Evolutionary conservation across 92 coral and sea anemone genomes (phyloP).

Genomic region (Zoanthus solanderi): DNA sequence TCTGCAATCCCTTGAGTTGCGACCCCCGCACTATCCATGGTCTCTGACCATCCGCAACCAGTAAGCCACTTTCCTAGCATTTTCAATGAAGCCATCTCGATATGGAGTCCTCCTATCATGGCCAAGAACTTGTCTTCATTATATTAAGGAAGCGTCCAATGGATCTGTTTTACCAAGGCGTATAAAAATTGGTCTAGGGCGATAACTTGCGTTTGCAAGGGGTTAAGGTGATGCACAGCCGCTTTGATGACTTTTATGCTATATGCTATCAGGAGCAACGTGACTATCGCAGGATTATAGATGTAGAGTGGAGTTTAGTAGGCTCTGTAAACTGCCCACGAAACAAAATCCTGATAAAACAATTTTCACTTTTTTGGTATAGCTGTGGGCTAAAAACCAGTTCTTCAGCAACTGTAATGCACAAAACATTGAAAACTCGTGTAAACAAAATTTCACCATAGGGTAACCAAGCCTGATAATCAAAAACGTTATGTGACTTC

Average conservation of each 20-base stretch:
- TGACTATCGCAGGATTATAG: not conserved
- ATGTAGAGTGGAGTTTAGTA: slow-evolving; percentile 56
- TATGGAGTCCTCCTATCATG: slow-evolving; percentile 52
- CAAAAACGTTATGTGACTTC: no score
- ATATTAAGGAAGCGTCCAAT: slow-evolving; percentile 63
- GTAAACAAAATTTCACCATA: no score
- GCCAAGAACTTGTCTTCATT: slow-evolving; percentile 51
- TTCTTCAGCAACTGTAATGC: no score
- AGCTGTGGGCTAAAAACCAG: no score
- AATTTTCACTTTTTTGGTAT: not conserved
- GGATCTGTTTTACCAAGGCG: slow-evolving; percentile 58
- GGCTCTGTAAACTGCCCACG: slow-evolving; percentile 68
- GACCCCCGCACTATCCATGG: slow-evolving; percentile 46
- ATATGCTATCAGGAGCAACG: slow-evolving; percentile 59
- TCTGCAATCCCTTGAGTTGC: slow-evolving; percentile 65
- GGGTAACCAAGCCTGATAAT: no score
- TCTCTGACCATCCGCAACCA: slow-evolving; percentile 65
- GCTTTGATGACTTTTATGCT: slow-evolving; percentile 24
- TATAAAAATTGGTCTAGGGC: slow-evolving; percentile 59
- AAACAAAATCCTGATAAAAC: slow-evolving; percentile 42
- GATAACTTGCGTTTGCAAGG: slow-evolving; percentile 55
- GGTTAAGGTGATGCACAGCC: slow-evolving; percentile 51
- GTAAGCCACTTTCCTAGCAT: slow-evolving; percentile 50
- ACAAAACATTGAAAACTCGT: no score
- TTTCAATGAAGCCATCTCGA: slow-evolving; percentile 55